Evolutionary conservation across 2,888 invertebrate genomes (phyloP), one percentile per base, ranked within the genome.

Genomic region (Cephonodes hylas): DNA sequence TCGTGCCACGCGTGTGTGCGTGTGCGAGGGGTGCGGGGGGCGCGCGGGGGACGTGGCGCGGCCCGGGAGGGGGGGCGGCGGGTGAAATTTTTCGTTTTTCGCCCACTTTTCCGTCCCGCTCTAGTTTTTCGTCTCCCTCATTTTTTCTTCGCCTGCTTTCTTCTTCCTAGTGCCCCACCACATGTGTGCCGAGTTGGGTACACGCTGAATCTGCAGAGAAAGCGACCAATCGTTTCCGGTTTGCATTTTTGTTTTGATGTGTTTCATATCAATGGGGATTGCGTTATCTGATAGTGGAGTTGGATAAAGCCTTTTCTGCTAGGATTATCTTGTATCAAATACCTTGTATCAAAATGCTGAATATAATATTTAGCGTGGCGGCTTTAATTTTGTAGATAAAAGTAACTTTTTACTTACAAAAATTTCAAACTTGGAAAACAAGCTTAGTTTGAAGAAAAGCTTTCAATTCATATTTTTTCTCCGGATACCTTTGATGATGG

Each of bases 91-190:
- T 92, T 92, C 91, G 91, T 91, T 91, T 92, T 92, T 92, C 92
- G 86, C 91, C 91, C 89, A 91, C 91, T 91, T 91, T 91, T 90
- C 91, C 89, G 89, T 92, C 92, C 90, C 86, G 88, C 88, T 92
- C 92, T 92, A 91, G 91, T 92, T 92, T 91, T 92, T 91, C 90
- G 82, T 89, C 91, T 91, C 91, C 90, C 91, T 92, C 91, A 87
- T 91, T 92, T 92, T 92, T 91, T 91, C 90, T 91, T 91, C 87
- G 86, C 89, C 88, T 86, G 88, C 85, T 91, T 89, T 85, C 85
- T 84, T 89, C 88, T 91, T 92, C 92, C 91, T 92, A 89, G 90
- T 90, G 86, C 90, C 91, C 91, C 90, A 91, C 91, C 92, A 91
- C 92, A 92, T 91, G 92, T 92, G 92, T 89, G 91, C 87, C 81